Evolutionary conservation across 2,888 invertebrate genomes (phyloP).

Genomic region (Tanytarsus gracilentus): DNA sequence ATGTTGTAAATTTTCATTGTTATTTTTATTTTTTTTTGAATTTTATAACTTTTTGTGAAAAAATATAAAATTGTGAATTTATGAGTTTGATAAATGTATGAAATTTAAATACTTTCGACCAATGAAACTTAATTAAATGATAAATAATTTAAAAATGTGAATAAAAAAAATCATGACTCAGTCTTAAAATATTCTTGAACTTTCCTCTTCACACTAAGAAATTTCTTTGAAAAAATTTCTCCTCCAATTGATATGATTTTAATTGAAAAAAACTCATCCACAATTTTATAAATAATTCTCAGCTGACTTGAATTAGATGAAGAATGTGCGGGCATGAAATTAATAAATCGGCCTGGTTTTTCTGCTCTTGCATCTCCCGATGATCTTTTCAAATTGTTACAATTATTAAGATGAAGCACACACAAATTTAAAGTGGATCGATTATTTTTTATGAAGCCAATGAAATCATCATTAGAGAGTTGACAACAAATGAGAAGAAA

Average conservation of each 20-base stretch:
- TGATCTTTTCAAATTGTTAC: constrained; percentile 15
- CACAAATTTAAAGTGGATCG: constrained; percentile 22
- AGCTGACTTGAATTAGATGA: not conserved
- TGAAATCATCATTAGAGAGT: not conserved
- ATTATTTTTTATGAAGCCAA: not conserved
- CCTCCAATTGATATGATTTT: constrained; percentile 22
- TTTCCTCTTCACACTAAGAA: not conserved
- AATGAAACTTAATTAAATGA: too few relatives aligned
- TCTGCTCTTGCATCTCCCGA: not conserved
- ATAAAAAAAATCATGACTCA: too few relatives aligned
- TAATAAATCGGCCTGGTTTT: not conserved
- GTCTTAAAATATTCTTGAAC: not conserved
- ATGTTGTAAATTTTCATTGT: too few relatives aligned
- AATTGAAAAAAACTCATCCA: too few relatives aligned
- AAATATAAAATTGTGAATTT: too few relatives aligned
- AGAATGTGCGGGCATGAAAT: constrained; percentile 23
- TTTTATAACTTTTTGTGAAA: too few relatives aligned
- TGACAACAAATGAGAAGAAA: too few relatives aligned
- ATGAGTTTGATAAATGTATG: too few relatives aligned
- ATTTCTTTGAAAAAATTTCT: not conserved
- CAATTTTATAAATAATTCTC: too few relatives aligned
- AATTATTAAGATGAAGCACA: constrained; percentile 25
- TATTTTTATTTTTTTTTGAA: too few relatives aligned
- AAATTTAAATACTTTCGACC: too few relatives aligned
- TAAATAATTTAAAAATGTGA: too few relatives aligned